Evolutionary conservation across 2,888 invertebrate species (phyloP), one percentile per base, ranked within the genome.

Genomic region (Amphipoea lucens): DNA sequence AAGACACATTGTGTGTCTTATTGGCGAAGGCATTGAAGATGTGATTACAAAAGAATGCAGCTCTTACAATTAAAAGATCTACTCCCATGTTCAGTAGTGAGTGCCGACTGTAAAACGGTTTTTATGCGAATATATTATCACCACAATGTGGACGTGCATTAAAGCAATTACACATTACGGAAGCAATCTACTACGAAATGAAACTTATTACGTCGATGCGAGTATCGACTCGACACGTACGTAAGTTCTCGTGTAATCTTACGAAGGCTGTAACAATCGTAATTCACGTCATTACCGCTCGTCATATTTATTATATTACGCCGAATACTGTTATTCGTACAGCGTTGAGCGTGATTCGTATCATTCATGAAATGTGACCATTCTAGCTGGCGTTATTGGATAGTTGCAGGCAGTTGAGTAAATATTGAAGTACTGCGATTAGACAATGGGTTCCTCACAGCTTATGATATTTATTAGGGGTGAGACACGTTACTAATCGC

Each of bases 101-200:
- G 68, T 78, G 71, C 68, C 62, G 79, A 76, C 77, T 84, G 80
- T 66, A 86, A 82, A 78, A 87, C 84, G 57, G 87, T 91, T 91
- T 91, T 92, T 92, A 82, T 85, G 83, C 78, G 89, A 90, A 90
- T 90, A 88, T 79, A 91, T 91, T 90, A 90, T 78, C 81, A 76
- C 77, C 78, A 88, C 86, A 86, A 88, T 85, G 83, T 84, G 75
- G 85, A 84, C 83, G 86, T 82, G 83, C 78, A 84, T 82, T 83
- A 89, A 88, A 90, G 90, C 92, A 93, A 94, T 95, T 94, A 94
- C 91, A 91, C 87, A 90, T 90, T 92, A 92, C 94, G 95, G 95
- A 95, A 95, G 94, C 93, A 92, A 93, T 93, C 92, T 92, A 89
- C 90, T 89, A 86, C 89, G 88, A 90, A 92, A 91, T 88, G 90